phyloP scores from a whole-genome alignment of 2,888 invertebrate genomes.

The Choristoneura rosaceana region DNA sequence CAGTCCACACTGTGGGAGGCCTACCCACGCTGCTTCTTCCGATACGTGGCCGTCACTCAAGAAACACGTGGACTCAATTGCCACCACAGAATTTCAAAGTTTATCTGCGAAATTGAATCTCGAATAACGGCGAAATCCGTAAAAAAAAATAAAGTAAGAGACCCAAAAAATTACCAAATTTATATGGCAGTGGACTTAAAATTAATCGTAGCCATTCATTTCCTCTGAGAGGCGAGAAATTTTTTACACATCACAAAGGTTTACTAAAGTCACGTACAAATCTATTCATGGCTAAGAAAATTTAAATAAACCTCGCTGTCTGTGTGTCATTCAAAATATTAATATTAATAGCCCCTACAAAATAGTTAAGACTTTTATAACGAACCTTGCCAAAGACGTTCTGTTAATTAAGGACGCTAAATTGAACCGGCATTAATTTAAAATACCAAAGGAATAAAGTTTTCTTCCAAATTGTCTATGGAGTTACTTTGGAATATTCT shows the following conservation, averaged over 20 bases:
- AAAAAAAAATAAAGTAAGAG: too few species aligned
- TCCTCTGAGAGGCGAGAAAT: background rate
- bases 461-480: background rate
- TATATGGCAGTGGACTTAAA: background rate
- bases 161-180: too few species aligned
- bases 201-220: background rate
- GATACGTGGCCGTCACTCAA: too few species aligned
- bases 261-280: too few species aligned
- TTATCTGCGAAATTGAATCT: too few species aligned
- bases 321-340: conserved; percentile 66
- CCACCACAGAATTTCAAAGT: too few species aligned
- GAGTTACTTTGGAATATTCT: background rate
- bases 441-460: conserved; percentile 1
- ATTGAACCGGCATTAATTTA: conserved; percentile 15
- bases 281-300: background rate
- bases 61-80: too few species aligned
- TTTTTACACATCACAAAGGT: too few species aligned
- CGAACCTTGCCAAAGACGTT: conserved; percentile 56
- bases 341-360: conserved; percentile 72
- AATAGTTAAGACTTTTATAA: conserved; percentile 72
- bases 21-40: too few species aligned
- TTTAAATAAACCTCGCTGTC: conserved; percentile 17
- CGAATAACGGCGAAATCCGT: too few species aligned
- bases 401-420: conserved; percentile 28
- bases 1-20: too few species aligned